Base-by-base conservation (phyloP, 2,888 invertebrate genomes). In the Frankliniella fusca region DNA sequence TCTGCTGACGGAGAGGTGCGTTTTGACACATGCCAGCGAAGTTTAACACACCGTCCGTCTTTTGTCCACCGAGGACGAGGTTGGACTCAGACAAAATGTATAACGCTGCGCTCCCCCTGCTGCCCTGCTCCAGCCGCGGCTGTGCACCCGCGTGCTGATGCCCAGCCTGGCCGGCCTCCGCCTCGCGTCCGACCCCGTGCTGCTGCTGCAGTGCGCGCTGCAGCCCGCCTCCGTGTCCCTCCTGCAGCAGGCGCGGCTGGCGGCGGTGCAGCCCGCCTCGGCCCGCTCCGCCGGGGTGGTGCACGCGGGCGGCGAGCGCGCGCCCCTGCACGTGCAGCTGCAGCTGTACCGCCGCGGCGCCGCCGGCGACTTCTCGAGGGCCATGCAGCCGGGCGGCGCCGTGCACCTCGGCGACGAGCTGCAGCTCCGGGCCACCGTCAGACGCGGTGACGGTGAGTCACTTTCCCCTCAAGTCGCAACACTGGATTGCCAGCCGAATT, bases 391-490 rank as follows among this genome's bases (percentile, higher is more conserved):
- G 0, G 90, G 90, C 81, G 90, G 90, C 8, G 87, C 89, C 8
- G 91, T 92, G 0, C 88, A 90, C 83, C 86, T 92, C 80, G 92
- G 92, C 7, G 92, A 92, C 85, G 91, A 91, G 83, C 86, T 92
- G 54, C 85, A 91, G 80, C 85, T 92, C 49, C 87, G 90, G 50
- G 90, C 90, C 11, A 87, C 89, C 84, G 89, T 91, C 18, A 87
- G 89, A 82, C 88, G 90, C 23, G 91, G 90, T 80, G 91, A 91
- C 87, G 92, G 92, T 91, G 86, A 86, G 86, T 27, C 11, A 38
- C 5, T 38, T 38, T 38, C 5, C 38, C 38, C 8, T 54, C 3
- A 38, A 38, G 38, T 38, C 38, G 15, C 54, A 12, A 20, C 54
- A 38, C 0, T 10, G 54, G 54, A 5, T 20, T 5, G 10, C 54